Base-by-base conservation (phyloP, 2,113 vertebrate genomes). In the Calyptomena viridis region DNA sequence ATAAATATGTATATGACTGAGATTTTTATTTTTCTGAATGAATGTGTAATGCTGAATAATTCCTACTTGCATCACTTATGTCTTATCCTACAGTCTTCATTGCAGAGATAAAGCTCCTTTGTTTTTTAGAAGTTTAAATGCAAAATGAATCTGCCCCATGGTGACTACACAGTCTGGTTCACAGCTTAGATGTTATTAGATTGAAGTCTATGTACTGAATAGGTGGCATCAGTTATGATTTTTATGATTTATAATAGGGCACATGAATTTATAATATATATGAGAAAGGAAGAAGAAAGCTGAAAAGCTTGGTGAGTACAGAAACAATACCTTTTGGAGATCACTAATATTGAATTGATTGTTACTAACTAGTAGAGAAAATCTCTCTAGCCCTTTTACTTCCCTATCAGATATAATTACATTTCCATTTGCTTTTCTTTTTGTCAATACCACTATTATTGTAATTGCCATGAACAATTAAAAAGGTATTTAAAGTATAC, bases 361-460 rank as follows among this genome's bases (percentile, higher is more conserved):
- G 12, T 37, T 76, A 17, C 31, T 79, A 82, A 20, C 8, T 44
- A 47, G 9, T 44, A 77, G 14, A 84, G 12, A 84, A 81, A 20
- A 6, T 35, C 10, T 30, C 11, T 64, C n/a, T 64, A 69, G 9
- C 11, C 16, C 3, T 56, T 84, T 80, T 58, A 35, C 13, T 81
- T 87, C 27, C 37, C n/a, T 69, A 19, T 56, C 69, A n/a, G 19
- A 30, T 79, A 78, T 28, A 25, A 68, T 23, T 85, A 28, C 35
- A 90, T 95, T 94, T 93, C 25, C 52, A 37, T 82, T 76, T 95
- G 16, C 3, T 78, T 96, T 93, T 95, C 27, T 56, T 55, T 93
- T 93, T 89, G 20, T 35, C 66, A 78, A 69, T 89, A 68, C 9
- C 19, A 23, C 74, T 89, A 30, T 52, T 64, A 93, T 9, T 77